Evolutionary conservation across 2,888 invertebrate species (phyloP).

Genomic region (Chloroclysta siterata): DNA sequence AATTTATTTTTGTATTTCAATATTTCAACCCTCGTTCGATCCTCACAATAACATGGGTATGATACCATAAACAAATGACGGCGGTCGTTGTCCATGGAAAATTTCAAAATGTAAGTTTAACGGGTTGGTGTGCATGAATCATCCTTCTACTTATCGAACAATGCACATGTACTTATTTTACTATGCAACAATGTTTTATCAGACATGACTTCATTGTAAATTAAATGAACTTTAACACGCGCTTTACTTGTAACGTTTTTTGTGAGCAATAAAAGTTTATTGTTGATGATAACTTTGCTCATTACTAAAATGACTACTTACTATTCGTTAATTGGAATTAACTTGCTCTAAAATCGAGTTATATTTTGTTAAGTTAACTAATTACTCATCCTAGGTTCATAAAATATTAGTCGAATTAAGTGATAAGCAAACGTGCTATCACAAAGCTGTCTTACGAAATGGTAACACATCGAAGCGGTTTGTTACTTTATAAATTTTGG

Average conservation of each 20-base stretch:
- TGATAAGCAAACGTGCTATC: no score
- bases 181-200: conserved; percentile 45
- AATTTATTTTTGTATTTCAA: conserved; percentile 81
- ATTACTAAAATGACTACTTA: conserved; percentile 13
- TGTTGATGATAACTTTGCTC: conserved; percentile 7
- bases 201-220: conserved; percentile 29
- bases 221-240: conserved; percentile 31
- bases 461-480: no score
- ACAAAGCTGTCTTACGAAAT: no score
- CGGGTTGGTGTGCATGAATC: conserved; percentile 65
- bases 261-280: conserved; percentile 8
- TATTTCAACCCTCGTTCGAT: conserved; percentile 61
- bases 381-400: neutral
- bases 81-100: conserved; percentile 62
- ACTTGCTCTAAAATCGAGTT: neutral
- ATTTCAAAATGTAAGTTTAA: conserved; percentile 69
- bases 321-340: neutral
- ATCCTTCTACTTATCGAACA: conserved; percentile 50
- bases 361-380: neutral
- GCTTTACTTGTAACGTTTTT: conserved; percentile 40
- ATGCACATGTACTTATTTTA: conserved; percentile 43
- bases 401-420: neutral
- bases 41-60: conserved; percentile 78
- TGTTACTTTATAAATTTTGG: no score
- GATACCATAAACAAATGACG: conserved; percentile 68